phyloP scores from a whole-genome alignment of 2,113 vertebrate species.

The Lethenteron reissneri region DNA sequence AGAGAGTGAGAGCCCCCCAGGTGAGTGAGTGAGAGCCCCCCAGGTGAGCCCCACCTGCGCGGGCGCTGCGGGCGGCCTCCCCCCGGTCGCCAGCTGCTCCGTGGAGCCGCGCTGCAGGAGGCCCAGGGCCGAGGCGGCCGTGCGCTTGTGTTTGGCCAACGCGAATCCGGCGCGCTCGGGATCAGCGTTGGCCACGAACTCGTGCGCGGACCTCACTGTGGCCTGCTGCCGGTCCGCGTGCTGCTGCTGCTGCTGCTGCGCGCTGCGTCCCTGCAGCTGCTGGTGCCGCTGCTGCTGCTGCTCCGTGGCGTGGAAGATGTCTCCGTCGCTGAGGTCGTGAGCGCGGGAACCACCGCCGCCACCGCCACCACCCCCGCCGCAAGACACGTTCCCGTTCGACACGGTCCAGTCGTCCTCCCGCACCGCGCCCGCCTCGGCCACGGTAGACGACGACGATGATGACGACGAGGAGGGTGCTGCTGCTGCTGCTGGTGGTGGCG shows the following conservation, averaged over 20 bases:
- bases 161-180: background rate
- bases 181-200: background rate
- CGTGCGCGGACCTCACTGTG: background rate
- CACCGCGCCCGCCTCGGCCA: conserved; percentile 15
- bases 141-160: background rate
- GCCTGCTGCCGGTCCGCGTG: background rate
- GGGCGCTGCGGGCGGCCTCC: background rate
- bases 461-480: no score
- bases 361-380: conserved; percentile 17
- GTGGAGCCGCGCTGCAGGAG: background rate
- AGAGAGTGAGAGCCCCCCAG: background rate
- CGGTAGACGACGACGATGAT: conserved; percentile 13
- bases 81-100: background rate
- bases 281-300: conserved; percentile 13
- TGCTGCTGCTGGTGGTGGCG: background rate
- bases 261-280: conserved; percentile 18
- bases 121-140: background rate
- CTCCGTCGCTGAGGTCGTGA: conserved; percentile 16
- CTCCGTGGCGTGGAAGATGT: conserved; percentile 17
- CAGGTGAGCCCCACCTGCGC: background rate
- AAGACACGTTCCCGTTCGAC: conserved; percentile 15
- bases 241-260: no score
- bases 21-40: background rate
- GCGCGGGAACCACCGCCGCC: conserved; percentile 18
- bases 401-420: conserved; percentile 12